Evolutionary conservation across 2,888 invertebrate genomes (phyloP).

Genomic region (Cerastis leucographa): DNA sequence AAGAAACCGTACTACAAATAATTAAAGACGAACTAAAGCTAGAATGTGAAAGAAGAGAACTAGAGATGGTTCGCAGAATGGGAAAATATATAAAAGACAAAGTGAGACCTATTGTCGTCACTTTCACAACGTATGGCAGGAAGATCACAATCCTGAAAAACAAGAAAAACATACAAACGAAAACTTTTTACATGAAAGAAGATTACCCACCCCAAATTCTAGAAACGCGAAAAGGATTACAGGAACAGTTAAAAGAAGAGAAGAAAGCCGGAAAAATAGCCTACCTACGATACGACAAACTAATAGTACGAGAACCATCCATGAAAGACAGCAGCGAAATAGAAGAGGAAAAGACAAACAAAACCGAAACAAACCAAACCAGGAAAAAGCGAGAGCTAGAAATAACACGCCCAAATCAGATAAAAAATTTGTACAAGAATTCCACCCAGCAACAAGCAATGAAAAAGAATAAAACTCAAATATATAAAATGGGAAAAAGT

Average conservation of each 20-base stretch:
- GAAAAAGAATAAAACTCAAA: background rate
- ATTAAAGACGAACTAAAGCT: background rate
- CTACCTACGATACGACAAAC: conserved; percentile 3
- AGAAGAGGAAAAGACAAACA: background rate
- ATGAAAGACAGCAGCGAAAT: background rate
- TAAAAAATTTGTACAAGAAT: background rate
- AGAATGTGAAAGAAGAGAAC: conserved; percentile 1
- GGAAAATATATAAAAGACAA: conserved; percentile 3
- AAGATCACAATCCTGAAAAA: background rate
- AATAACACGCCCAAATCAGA: conserved; percentile 6
- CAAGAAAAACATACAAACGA: background rate
- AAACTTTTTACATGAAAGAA: conserved; percentile 1
- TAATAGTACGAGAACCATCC: background rate
- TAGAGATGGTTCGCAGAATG: conserved; percentile 8
- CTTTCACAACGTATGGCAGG: background rate
- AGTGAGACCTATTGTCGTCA: conserved; percentile 9
- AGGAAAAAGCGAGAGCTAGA: background rate
- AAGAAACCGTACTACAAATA: background rate
- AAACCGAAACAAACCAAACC: background rate
- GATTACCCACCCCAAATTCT: background rate
- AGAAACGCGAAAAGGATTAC: background rate
- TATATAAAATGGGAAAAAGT: no score
- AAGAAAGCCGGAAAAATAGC: conserved; percentile 1
- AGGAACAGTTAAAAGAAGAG: conserved; percentile 6
- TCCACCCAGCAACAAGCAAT: background rate